A percentile compares a stretch with the other conserved stretches of the same genome.
Conservation (phyloP, 2,888 invertebrate genomes). For the Apotomis turbidana region DNA sequence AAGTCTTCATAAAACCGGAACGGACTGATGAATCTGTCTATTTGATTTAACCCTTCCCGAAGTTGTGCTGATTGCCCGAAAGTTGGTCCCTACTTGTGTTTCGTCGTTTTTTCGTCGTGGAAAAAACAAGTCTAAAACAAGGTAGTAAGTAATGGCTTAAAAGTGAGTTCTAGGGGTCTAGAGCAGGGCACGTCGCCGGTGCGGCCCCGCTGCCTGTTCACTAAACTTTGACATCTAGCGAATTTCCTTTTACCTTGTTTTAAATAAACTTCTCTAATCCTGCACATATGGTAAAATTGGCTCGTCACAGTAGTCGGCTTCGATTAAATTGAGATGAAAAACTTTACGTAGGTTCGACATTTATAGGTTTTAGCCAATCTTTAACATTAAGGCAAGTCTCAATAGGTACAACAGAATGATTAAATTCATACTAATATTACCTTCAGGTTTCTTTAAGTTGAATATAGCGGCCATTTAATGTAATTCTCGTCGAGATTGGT, state of each 20-base stretch:
- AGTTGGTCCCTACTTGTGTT: constrained; percentile 74
- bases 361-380: background rate
- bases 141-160: constrained; percentile 78
- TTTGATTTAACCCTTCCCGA: constrained; percentile 82
- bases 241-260: constrained; percentile 22
- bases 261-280: constrained; percentile 18
- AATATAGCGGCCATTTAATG: too few species aligned
- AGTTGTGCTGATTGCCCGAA: constrained; percentile 81
- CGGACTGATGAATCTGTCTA: constrained; percentile 59
- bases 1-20: constrained; percentile 84
- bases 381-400: too few species aligned
- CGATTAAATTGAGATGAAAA: background rate
- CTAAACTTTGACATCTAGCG: constrained; percentile 29
- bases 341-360: background rate
- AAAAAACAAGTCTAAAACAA: constrained; percentile 81
- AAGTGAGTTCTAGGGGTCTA: constrained; percentile 45
- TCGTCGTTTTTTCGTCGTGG: constrained; percentile 70
- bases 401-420: too few species aligned
- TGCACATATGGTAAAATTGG: constrained; percentile 1
- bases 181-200: constrained; percentile 46
- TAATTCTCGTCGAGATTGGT: background rate
- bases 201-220: constrained; percentile 2
- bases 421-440: too few species aligned
- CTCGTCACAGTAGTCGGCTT: background rate
- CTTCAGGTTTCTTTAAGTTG: too few species aligned